Conservation (phyloP, 2,797 vertebrate species). For the Thaleichthys pacificus region DNA sequence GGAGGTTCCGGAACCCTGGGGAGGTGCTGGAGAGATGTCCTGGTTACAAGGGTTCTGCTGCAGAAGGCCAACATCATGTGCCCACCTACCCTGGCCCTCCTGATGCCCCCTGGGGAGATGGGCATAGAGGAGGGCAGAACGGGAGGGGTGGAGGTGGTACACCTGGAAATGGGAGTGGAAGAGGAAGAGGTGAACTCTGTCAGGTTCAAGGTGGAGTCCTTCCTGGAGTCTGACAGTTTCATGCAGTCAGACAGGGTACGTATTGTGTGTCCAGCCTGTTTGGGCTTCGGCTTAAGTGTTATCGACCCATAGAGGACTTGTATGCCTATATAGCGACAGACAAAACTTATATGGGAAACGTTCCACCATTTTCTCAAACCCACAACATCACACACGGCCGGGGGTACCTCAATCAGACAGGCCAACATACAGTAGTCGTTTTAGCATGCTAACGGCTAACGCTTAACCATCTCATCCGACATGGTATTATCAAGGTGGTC, state of each 20-base stretch:
- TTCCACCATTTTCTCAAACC: background rate
- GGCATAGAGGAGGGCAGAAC: conserved; percentile 49
- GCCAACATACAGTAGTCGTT: background rate
- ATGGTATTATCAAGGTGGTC: conserved; percentile 59
- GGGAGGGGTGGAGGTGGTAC: conserved; percentile 63
- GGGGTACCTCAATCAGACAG: too few species aligned
- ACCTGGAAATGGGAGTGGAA: conserved; percentile 58
- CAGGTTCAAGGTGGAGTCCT: conserved; percentile 61
- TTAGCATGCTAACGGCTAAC: background rate
- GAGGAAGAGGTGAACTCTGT: conserved; percentile 57
- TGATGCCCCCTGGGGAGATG: conserved; percentile 49
- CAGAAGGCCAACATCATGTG: conserved; percentile 52
- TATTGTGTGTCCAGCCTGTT: background rate
- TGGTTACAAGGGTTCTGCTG: conserved; percentile 61
- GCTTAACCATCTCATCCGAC: background rate
- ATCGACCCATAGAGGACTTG: background rate
- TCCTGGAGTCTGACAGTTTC: conserved; percentile 57
- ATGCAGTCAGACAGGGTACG: conserved; percentile 60
- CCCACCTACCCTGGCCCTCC: conserved; percentile 66
- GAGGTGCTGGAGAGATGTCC: conserved; percentile 65
- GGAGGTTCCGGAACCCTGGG: conserved; percentile 64
- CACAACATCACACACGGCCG: too few species aligned
- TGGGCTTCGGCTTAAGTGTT: background rate
- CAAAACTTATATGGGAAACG: background rate
- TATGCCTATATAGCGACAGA: background rate